These are phyloP conservation scores for Falco novaeseelandiae DNA, from an alignment of 2,797 vertebrate genomes.

Conservation along the genomic window DNA sequence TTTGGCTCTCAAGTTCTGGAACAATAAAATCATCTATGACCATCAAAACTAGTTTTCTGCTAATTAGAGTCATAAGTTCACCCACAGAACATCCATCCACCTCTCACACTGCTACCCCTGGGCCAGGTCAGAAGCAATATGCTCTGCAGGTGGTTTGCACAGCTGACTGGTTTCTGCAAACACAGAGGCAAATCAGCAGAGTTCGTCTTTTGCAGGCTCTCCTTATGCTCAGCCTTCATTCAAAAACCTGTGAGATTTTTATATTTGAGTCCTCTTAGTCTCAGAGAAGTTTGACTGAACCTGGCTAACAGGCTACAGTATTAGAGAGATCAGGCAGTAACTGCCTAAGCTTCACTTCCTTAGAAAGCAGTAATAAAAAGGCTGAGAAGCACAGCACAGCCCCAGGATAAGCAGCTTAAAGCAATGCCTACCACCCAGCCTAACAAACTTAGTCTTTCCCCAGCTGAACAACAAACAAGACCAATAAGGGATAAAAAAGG, in stretches of 20 bases:
- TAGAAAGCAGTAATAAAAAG: neutral
- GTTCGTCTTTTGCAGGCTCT: neutral
- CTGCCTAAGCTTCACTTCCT: neutral
- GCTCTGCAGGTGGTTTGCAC: neutral
- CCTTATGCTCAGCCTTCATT: neutral
- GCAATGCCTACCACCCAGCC: neutral
- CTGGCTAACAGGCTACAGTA: neutral
- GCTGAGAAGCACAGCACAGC: neutral
- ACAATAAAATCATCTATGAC: neutral
- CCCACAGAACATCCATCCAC: neutral
- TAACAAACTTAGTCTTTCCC: neutral
- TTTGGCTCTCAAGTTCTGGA: neutral
- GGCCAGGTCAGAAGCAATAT: neutral
- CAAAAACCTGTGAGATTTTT: neutral
- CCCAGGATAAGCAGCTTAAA: neutral
- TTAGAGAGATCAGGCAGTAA: neutral
- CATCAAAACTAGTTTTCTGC: neutral
- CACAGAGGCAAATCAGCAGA: neutral
- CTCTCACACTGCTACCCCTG: neutral
- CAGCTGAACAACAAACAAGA: neutral
- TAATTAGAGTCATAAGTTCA: neutral
- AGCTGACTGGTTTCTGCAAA: neutral
- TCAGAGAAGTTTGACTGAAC: neutral
- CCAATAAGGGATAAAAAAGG: neutral
- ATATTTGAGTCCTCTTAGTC: neutral